phyloP scores from a whole-genome alignment of 2,797 vertebrate species.

The Erithacus rubecula region DNA sequence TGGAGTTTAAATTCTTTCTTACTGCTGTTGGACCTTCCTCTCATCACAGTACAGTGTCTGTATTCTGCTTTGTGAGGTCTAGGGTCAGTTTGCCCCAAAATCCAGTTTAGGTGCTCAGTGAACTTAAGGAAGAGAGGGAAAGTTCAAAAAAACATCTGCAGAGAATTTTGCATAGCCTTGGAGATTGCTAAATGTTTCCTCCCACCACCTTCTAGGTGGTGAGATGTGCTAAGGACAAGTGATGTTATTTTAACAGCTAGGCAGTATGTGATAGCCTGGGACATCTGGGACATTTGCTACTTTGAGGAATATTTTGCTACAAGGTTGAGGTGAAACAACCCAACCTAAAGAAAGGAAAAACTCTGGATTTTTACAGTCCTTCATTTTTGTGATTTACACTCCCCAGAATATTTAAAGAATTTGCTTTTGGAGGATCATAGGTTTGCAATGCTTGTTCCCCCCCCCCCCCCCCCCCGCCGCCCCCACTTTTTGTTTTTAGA shows the following conservation, averaged over 20 bases:
- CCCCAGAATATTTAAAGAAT: background rate
- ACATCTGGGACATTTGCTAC: background rate
- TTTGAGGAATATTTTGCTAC: background rate
- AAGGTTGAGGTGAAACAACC: background rate
- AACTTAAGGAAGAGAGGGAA: background rate
- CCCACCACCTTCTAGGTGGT: background rate
- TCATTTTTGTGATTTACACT: background rate
- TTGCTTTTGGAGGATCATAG: background rate
- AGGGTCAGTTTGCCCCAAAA: background rate
- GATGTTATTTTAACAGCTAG: background rate
- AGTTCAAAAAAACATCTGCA: background rate
- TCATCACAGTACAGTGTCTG: background rate
- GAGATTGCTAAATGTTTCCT: background rate
- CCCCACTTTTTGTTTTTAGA: background rate
- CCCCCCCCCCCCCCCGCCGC: fast-evolving
- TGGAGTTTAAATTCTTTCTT: background rate
- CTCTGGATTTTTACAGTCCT: background rate
- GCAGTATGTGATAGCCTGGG: background rate
- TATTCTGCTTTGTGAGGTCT: background rate
- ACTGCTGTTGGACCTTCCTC: background rate
- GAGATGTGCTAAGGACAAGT: background rate
- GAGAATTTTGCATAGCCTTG: background rate
- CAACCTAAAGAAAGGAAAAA: background rate
- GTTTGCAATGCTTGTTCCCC: background rate
- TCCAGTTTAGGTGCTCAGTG: background rate